Conservation (phyloP, 2,888 invertebrate genomes). For the Hirtodrosophila cameraria region DNA sequence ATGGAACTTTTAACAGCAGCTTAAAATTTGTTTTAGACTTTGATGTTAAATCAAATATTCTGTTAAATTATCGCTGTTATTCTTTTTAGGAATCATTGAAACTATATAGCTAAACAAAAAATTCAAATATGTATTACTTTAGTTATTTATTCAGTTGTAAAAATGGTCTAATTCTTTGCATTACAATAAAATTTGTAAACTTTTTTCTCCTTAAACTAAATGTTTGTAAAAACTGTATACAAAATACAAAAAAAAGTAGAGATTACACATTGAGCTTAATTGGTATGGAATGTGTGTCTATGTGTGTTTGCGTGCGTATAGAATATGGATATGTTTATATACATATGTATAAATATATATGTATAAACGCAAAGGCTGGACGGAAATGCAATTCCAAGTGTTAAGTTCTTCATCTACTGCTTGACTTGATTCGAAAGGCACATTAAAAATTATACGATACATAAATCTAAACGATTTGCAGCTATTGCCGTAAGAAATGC, state of each 20-base stretch:
- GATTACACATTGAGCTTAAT: conserved; percentile 40
- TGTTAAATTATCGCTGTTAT: no score
- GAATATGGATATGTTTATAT: conserved; percentile 3
- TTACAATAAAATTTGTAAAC: conserved; percentile 67
- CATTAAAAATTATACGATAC: conserved; percentile 31
- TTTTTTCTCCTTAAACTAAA: conserved; percentile 49
- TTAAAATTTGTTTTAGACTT: no score
- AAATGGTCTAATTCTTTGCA: conserved; percentile 41
- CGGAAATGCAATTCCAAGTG: conserved; percentile 42
- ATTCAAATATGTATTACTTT: no score
- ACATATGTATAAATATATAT: conserved; percentile 4
- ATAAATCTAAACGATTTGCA: conserved; percentile 14
- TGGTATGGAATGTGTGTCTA: conserved; percentile 32
- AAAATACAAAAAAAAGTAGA: conserved; percentile 24
- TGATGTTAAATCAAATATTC: no score
- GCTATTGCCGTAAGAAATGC: conserved; percentile 50
- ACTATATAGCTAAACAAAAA: no score
- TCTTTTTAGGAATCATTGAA: no score
- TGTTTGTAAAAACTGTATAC: conserved; percentile 35
- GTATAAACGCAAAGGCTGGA: conserved; percentile 31
- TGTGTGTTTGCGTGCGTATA: no score
- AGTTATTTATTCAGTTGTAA: conserved; percentile 34
- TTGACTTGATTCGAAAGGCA: conserved; percentile 57
- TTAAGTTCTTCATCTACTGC: conserved; percentile 48
- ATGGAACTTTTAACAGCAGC: no score